These are phyloP conservation scores for Amaurobius ferox DNA, from an alignment of 2,888 invertebrate genomes.

Conservation along the genomic window DNA sequence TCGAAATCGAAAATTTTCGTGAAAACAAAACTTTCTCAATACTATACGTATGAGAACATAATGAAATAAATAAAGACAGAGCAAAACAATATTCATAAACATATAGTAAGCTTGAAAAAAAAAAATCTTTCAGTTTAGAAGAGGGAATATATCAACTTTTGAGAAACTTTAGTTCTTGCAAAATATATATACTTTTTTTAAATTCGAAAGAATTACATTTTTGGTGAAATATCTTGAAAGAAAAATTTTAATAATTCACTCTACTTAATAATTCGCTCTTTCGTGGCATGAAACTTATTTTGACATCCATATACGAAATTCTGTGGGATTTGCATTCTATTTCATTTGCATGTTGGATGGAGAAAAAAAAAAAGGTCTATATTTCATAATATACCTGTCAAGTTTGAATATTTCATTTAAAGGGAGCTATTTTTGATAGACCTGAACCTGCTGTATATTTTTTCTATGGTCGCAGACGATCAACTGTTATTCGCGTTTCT, in stretches of 20 bases:
- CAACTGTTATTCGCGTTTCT: too few species aligned
- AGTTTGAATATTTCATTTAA: slow-evolving; percentile 71
- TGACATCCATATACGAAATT: slow-evolving; percentile 33
- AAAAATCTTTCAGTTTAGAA: background rate
- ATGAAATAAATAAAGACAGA: background rate
- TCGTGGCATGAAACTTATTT: slow-evolving; percentile 38
- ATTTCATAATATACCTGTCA: slow-evolving; percentile 67
- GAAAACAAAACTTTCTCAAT: too few species aligned
- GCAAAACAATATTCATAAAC: slow-evolving; percentile 12
- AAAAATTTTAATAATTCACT: slow-evolving; percentile 59
- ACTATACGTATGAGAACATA: too few species aligned
- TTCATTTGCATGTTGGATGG: slow-evolving; percentile 63
- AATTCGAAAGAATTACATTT: background rate
- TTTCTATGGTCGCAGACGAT: too few species aligned
- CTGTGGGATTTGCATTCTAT: slow-evolving; percentile 36
- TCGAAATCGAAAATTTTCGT: too few species aligned
- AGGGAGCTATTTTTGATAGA: slow-evolving; percentile 52
- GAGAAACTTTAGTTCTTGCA: too few species aligned
- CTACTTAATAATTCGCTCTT: slow-evolving; percentile 50
- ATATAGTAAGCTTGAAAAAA: background rate
- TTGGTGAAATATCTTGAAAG: background rate
- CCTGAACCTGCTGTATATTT: background rate
- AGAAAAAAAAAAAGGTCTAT: too few species aligned
- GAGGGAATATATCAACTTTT: slow-evolving; percentile 4
- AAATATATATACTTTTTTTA: background rate